phyloP scores from a whole-genome alignment of 2,113 vertebrate genomes.

The Nanger granti region DNA sequence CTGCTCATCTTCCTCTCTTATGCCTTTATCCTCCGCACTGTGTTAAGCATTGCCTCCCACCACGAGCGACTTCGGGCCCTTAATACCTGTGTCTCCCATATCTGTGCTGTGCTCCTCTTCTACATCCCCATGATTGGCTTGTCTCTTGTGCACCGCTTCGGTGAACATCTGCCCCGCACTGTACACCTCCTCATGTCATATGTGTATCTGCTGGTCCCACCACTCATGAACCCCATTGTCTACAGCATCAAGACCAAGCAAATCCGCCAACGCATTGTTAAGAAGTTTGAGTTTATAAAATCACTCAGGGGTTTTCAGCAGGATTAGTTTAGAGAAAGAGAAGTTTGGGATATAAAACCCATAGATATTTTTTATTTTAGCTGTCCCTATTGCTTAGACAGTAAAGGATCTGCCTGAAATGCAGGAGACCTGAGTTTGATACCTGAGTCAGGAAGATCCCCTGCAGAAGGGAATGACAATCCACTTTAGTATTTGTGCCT shows the following conservation, averaged over 20 bases:
- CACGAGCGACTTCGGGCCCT: conserved; percentile 39
- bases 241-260: conserved; percentile 72
- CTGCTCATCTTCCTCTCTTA: conserved; percentile 57
- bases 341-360: neutral
- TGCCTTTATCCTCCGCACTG: conserved; percentile 30
- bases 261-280: conserved; percentile 51
- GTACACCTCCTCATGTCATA: conserved; percentile 67
- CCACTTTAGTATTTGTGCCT: neutral
- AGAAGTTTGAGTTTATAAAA: conserved; percentile 45
- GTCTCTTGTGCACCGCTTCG: conserved; percentile 64
- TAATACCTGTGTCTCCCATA: conserved; percentile 53
- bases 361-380: neutral
- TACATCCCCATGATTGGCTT: conserved; percentile 63
- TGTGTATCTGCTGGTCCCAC: conserved; percentile 68
- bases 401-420: neutral
- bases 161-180: conserved; percentile 53
- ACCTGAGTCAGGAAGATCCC: neutral
- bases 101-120: conserved; percentile 50
- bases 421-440: neutral
- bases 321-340: neutral
- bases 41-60: conserved; percentile 36
- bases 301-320: neutral
- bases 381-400: neutral
- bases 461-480: neutral
- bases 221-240: conserved; percentile 69